Base-by-base conservation (phyloP, 2,888 invertebrate genomes). In the Smittia aterrima region DNA sequence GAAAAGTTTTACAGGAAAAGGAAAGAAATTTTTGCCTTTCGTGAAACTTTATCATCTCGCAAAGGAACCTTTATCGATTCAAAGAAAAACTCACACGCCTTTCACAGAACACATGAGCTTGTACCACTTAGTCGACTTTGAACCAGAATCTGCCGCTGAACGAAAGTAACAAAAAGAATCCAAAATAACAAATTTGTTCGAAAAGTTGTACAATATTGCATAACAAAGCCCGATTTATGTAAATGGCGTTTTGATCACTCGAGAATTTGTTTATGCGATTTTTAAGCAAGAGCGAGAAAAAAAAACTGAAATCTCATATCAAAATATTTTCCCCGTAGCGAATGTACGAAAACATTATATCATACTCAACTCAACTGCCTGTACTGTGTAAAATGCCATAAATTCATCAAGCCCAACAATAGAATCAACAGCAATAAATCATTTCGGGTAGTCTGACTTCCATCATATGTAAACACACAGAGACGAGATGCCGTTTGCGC, bases 341-440 rank as follows among this genome's bases (percentile, higher is more conserved):
- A 64, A 64, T 6, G 24, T 64, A 16, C 24, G 24, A 27, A 27
- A 64, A 64, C 64, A 64, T 64, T 64, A 64, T 64, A 64, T 64
- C 64, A 64, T 27, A 27, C 64, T 64, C 64, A 27, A 16, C 20
- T 67, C 67, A 67, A 67, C 67, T 67, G 47, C 40, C 22, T 32
- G 41, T 67, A 41, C n/a, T 41, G 40, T 67, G 22, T 41, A 67
- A 67, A 67, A 41, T 47, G 40, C 67, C 25, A 67, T 67, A 67
- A 67, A 67, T 67, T 67, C 67, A 41, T 67, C 67, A 67, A 40
- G 18, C 67, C 24, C 13, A 18, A 67, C 67, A 67, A 67, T 67
- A 41, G 40, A 41, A 67, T 67, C 1, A 67, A 67, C 67, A 67
- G 67, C 24, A 67, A 67, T 67, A 67, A 67, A 67, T 67, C 67